A percentile compares a stretch with the other conserved stretches of the same genome.
phyloP scores from a whole-genome alignment of 2,797 vertebrate species.

The Pogonophryne albipinna region DNA sequence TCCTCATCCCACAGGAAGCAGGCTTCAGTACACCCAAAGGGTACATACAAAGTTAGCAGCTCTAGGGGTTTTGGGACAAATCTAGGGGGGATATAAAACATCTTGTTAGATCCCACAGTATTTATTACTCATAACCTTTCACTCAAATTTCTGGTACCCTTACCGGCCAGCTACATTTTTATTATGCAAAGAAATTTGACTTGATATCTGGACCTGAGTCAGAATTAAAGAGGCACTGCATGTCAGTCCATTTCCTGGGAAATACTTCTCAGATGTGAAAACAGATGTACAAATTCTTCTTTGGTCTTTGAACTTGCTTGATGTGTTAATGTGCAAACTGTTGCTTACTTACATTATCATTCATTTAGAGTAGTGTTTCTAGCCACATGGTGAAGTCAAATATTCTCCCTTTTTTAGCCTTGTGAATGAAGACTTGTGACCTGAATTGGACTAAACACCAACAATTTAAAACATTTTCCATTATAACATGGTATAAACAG shows the following conservation, averaged over 20 bases:
- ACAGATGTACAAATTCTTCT: background rate
- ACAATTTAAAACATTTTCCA: background rate
- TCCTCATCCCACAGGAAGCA: slow-evolving; percentile 71
- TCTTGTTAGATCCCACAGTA: slow-evolving; percentile 53
- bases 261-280: too few species aligned
- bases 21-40: slow-evolving; percentile 71
- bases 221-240: background rate
- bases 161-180: slow-evolving; percentile 10
- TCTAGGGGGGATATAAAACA: slow-evolving; percentile 67
- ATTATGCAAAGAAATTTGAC: background rate
- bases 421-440: background rate
- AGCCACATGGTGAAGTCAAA: background rate
- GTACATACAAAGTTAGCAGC: slow-evolving; percentile 74
- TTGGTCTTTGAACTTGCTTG: background rate
- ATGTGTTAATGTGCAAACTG: background rate
- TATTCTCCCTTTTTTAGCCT: background rate
- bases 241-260: background rate
- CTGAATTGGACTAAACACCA: background rate
- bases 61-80: slow-evolving; percentile 52
- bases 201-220: background rate
- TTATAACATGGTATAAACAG: background rate
- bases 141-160: slow-evolving; percentile 20
- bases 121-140: slow-evolving; percentile 48
- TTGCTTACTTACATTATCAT: background rate
- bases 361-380: slow-evolving; percentile 1